These are phyloP conservation scores for Lagocephalus sceleratus DNA, from an alignment of 2,797 vertebrate species.

Conservation along the genomic window DNA sequence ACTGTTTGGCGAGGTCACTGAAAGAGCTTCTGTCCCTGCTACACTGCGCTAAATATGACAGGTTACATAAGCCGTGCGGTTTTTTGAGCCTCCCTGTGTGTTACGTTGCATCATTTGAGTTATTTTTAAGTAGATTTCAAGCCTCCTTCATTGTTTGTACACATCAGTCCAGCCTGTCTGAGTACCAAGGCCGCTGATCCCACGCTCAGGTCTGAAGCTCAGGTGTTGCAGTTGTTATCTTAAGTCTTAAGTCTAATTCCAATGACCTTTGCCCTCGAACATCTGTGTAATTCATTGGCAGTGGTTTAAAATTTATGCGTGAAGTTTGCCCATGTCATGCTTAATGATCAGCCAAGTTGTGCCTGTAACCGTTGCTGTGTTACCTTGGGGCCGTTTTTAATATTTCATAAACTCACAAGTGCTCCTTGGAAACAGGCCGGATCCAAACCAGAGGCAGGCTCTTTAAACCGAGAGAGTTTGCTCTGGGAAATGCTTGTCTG, in stretches of 20 bases:
- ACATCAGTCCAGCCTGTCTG: constrained; percentile 9
- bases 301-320: constrained; percentile 37
- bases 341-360: constrained; percentile 46
- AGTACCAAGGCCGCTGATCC: too few relatives aligned
- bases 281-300: constrained; percentile 34
- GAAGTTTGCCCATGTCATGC: constrained; percentile 43
- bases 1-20: constrained; percentile 69
- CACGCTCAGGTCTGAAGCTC: too few relatives aligned
- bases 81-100: constrained; percentile 33
- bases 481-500: background rate
- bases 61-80: constrained; percentile 59
- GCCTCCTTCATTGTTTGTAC: constrained; percentile 17
- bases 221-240: constrained; percentile 13
- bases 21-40: constrained; percentile 59
- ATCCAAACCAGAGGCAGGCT: constrained; percentile 11
- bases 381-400: constrained; percentile 37
- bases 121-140: constrained; percentile 25
- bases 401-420: constrained; percentile 50
- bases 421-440: constrained; percentile 30
- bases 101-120: constrained; percentile 16
- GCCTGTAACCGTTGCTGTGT: constrained; percentile 37
- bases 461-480: constrained; percentile 7
- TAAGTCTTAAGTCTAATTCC: constrained; percentile 29
- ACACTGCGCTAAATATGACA: constrained; percentile 60
- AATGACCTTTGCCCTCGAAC: constrained; percentile 39